A percentile compares a stretch with the other conserved stretches of the same genome.
These are phyloP conservation scores for Grantiella picta DNA, from an alignment of 2,113 vertebrate species.

Conservation along the genomic window DNA sequence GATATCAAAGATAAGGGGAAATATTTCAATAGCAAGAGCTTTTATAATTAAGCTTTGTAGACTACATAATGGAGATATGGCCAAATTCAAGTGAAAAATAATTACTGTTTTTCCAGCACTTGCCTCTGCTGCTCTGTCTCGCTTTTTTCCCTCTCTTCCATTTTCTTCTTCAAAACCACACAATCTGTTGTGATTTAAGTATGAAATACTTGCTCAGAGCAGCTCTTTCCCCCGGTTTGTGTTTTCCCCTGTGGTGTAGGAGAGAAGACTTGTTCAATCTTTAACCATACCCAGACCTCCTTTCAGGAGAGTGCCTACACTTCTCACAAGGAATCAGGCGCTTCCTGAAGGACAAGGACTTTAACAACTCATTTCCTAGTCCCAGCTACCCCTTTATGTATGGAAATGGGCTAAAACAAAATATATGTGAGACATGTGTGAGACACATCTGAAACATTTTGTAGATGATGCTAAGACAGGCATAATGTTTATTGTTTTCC, in stretches of 20 bases:
- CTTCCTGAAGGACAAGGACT: background rate
- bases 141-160: background rate
- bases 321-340: background rate
- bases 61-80: conserved; percentile 36
- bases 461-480: background rate
- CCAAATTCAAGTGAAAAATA: conserved; percentile 58
- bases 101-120: conserved; percentile 38
- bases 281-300: background rate
- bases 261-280: background rate
- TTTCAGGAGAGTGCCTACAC: background rate
- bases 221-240: background rate
- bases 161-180: background rate
- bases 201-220: background rate
- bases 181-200: background rate
- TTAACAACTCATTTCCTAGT: background rate
- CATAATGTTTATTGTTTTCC: background rate
- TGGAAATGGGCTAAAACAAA: background rate
- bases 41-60: conserved; percentile 61
- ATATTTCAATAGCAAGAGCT: conserved; percentile 54
- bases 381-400: background rate
- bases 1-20: conserved; percentile 58
- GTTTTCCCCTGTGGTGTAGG: background rate
- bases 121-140: background rate
- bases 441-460: background rate
- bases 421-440: background rate